Conservation (phyloP, 23 tunicate species). For the Ciona savignyi region DNA sequence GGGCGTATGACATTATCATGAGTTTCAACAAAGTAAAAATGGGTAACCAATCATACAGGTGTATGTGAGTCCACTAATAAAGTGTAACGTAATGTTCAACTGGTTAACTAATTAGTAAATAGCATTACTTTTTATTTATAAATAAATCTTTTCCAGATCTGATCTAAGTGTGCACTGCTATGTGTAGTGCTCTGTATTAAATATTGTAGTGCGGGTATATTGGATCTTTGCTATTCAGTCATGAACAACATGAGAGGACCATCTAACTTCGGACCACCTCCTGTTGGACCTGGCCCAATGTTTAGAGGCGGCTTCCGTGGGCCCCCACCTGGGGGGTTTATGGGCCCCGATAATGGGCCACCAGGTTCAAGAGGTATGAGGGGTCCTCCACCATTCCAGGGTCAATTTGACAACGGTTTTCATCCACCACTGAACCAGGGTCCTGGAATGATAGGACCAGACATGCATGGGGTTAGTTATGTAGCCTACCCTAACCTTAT, state of each 20-base stretch:
- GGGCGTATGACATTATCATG: too few relatives aligned
- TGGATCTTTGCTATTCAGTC: too few relatives aligned
- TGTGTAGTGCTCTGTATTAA: too few relatives aligned
- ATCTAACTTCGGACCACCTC: background rate
- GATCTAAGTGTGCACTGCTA: too few relatives aligned
- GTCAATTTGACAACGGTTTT: slow-evolving; percentile 39
- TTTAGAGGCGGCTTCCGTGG: background rate
- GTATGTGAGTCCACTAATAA: too few relatives aligned
- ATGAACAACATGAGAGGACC: background rate
- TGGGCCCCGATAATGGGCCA: slow-evolving; percentile 36
- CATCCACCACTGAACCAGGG: slow-evolving; percentile 38
- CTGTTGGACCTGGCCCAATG: background rate
- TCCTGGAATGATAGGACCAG: slow-evolving; percentile 56
- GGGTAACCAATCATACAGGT: too few relatives aligned
- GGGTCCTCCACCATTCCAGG: slow-evolving; percentile 49
- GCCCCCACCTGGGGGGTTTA: slow-evolving; percentile 33
- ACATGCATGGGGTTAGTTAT: slow-evolving; percentile 12
- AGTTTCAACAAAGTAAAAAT: too few relatives aligned
- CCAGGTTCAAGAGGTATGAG: slow-evolving; percentile 25
- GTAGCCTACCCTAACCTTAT: background rate
- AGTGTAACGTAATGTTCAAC: too few relatives aligned
- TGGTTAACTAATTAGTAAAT: too few relatives aligned
- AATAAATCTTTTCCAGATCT: too few relatives aligned
- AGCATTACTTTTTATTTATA: too few relatives aligned
- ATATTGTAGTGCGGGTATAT: too few relatives aligned